phyloP scores from a whole-genome alignment of 2,888 invertebrate genomes.

The Gymnocheta viridis region DNA sequence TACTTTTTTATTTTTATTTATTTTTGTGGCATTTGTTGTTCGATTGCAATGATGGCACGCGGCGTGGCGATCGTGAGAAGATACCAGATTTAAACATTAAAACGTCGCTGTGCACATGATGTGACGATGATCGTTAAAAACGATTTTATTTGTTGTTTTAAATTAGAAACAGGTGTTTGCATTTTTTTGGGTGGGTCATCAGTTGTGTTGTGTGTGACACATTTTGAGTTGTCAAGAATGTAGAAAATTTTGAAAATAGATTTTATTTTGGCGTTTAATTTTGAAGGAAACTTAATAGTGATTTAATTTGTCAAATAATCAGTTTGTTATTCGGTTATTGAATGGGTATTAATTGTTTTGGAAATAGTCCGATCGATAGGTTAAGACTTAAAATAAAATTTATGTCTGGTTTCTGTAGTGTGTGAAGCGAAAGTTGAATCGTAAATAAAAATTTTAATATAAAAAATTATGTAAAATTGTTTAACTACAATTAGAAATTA shows the following conservation, averaged over 20 bases:
- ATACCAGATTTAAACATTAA: slow-evolving; percentile 8
- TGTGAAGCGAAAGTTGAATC: no score
- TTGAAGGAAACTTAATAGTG: background rate
- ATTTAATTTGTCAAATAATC: background rate
- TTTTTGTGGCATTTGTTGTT: background rate
- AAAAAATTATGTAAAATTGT: no score
- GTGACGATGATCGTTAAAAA: slow-evolving; percentile 38
- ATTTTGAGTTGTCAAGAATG: slow-evolving; percentile 35
- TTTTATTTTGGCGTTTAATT: background rate
- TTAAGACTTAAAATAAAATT: no score
- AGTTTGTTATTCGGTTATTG: background rate
- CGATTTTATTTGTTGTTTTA: background rate
- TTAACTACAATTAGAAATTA: no score
- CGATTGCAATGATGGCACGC: background rate
- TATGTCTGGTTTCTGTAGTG: no score
- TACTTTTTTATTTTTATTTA: slow-evolving; percentile 7
- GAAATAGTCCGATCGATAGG: no score
- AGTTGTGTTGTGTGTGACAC: slow-evolving; percentile 30
- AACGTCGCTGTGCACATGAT: slow-evolving; percentile 34
- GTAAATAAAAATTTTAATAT: no score
- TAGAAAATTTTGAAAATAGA: slow-evolving; percentile 23
- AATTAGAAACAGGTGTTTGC: slow-evolving; percentile 49
- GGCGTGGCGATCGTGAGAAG: background rate
- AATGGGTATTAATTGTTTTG: no score
- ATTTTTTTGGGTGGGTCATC: slow-evolving; percentile 23